These are phyloP conservation scores for Xyrauchen texanus DNA, from an alignment of 2,113 vertebrate species.

Conservation along the genomic window DNA sequence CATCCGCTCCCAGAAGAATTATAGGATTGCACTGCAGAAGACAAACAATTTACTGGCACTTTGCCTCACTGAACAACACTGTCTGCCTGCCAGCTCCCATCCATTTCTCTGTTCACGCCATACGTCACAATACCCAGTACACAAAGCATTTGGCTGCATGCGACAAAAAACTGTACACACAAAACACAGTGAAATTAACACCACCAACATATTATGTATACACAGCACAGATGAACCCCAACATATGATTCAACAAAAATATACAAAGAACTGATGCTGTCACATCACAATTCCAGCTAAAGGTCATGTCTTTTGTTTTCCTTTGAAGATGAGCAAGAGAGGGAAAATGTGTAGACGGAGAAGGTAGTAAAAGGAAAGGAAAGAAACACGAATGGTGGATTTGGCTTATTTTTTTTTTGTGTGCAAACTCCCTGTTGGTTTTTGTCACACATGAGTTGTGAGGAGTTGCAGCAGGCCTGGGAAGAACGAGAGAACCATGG, in stretches of 20 bases:
- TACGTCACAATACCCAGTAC: constrained; percentile 28
- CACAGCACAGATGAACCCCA: background rate
- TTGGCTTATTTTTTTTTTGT: constrained; percentile 1
- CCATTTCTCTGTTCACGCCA: constrained; percentile 70
- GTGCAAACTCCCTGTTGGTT: constrained; percentile 33
- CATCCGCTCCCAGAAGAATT: constrained; percentile 82
- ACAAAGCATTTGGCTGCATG: background rate
- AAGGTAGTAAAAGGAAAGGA: background rate
- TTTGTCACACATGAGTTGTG: constrained; percentile 43
- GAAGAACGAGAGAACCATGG: constrained; percentile 6
- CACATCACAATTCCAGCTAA: no score
- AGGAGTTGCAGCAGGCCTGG: constrained; percentile 54
- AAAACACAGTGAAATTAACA: background rate
- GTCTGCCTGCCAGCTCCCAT: constrained; percentile 79
- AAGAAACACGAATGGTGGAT: constrained; percentile 50
- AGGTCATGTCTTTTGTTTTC: no score
- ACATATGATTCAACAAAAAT: no score
- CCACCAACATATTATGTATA: background rate
- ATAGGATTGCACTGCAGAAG: constrained; percentile 80
- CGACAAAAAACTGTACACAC: background rate
- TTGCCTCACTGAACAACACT: constrained; percentile 82
- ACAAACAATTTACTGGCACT: constrained; percentile 87
- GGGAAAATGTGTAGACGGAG: no score
- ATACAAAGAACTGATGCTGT: no score
- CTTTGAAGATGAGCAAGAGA: no score